Conservation (phyloP, 2,113 vertebrate genomes). For the Mobula hypostoma region DNA sequence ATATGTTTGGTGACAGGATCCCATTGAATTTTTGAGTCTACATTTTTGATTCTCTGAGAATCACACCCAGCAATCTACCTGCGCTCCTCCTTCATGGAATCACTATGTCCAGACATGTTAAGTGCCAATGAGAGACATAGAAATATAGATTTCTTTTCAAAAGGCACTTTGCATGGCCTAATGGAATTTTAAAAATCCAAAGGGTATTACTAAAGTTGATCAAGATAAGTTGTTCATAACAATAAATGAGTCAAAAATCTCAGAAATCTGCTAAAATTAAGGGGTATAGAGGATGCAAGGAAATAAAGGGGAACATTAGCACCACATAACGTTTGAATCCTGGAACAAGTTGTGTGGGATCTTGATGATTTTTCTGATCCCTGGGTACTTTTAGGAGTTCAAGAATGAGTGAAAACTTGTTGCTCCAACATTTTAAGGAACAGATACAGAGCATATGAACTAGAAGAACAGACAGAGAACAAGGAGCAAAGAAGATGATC, state of each 20-base stretch:
- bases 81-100: not conserved
- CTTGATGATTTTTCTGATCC: too few relatives aligned
- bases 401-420: too few relatives aligned
- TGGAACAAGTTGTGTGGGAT: not conserved
- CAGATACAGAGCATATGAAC: too few relatives aligned
- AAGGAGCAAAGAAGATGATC: too few relatives aligned
- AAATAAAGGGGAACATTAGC: not conserved
- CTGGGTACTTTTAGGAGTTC: too few relatives aligned
- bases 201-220: not conserved
- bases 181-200: not conserved
- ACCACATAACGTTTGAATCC: not conserved
- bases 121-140: not conserved
- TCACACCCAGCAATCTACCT: not conserved
- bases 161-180: not conserved
- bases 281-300: not conserved
- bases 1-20: too few relatives aligned
- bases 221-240: not conserved
- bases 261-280: not conserved
- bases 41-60: not conserved
- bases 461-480: too few relatives aligned
- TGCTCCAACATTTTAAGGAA: too few relatives aligned
- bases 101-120: not conserved
- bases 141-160: not conserved
- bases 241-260: not conserved
- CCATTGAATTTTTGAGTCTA: not conserved